These are phyloP conservation scores for Megathymus violae DNA, from an alignment of 1,140 invertebrate genomes.

Conservation along the genomic window DNA sequence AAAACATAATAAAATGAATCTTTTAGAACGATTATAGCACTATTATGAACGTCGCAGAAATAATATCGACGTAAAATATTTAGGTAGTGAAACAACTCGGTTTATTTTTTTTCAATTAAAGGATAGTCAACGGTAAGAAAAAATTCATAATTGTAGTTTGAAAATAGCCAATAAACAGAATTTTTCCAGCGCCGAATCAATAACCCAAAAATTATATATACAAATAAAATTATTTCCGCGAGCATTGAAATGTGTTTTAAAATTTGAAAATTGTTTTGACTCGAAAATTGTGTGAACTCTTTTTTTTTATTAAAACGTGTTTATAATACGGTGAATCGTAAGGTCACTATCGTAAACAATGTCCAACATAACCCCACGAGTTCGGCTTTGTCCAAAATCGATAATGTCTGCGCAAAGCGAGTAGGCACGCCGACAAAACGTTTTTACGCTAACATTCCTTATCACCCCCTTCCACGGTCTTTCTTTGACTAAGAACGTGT, in stretches of 20 bases:
- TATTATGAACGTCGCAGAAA: conserved; percentile 27
- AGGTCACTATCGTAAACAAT: conserved; percentile 46
- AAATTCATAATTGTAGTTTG: neutral
- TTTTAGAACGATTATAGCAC: conserved; percentile 24
- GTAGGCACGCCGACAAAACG: conserved; percentile 27
- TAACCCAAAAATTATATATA: too few species aligned
- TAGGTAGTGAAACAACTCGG: conserved; percentile 26
- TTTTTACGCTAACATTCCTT: conserved; percentile 26
- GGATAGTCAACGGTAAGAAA: conserved; percentile 23
- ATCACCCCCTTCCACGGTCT: conserved; percentile 8
- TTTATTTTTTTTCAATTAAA: conserved; percentile 29
- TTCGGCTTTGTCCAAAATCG: conserved; percentile 59
- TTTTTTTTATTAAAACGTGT: conserved; percentile 6
- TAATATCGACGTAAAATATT: conserved; percentile 26
- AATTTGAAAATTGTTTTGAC: too few species aligned
- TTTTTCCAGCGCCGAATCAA: too few species aligned
- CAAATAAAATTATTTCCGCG: too few species aligned
- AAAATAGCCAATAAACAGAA: too few species aligned
- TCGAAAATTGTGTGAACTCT: too few species aligned
- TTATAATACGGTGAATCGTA: neutral
- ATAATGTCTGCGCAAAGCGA: conserved; percentile 69
- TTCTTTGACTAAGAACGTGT: conserved; percentile 21
- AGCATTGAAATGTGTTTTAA: too few species aligned
- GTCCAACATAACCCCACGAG: conserved; percentile 41
- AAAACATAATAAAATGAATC: conserved; percentile 42